Evolutionary conservation across 2,113 vertebrate genomes (phyloP), one percentile per base, ranked within the genome.

Genomic region (Hiodon alosoides): DNA sequence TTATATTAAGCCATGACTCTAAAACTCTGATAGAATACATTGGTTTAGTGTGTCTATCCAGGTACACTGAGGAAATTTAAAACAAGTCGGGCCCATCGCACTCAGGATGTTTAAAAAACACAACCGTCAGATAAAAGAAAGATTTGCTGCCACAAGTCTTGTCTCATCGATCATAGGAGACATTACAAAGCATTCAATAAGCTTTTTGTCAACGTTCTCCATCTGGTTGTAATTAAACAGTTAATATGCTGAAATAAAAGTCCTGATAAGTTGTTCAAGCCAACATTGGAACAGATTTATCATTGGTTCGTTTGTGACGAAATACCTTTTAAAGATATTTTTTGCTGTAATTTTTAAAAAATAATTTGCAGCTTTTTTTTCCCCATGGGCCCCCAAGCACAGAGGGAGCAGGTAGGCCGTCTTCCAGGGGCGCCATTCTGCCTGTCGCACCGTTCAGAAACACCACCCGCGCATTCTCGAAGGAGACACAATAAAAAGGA

Each of bases 1-100:
- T 71, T 77, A 78, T 77, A 78, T 79, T 79, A 80, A 79, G 67
- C 73, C 77, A 70, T 70, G 70, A 76, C 73, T 78, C 69, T 78
- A 72, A 75, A 81, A 78, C 47, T 77, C 65, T 78, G 76, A 78
- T 77, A 74, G 76, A 74, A 72, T 67, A 67, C 46, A 52, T 31
- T 31, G 31, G 31, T 67, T 67, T 51, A 50, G 65, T 17, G 51
- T 3, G 61, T 51, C 61, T 53, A 62, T 74, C 64, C 64, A 57
- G 14, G 16, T 66, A 67, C 13, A 48, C 51, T 14, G 54, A 74
- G 31, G 64, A 31, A 50, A 11, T 58, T 74, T n/a, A 67, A 58
- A 54, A 10, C 8, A 7, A 48, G 31, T 14, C 59, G n/a, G 57
- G 48, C 11, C 53, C 7, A 13, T 8, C 53, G 3, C 6, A n/a